Conservation (phyloP, 1,140 invertebrate genomes). For the Ceratina australensis region DNA sequence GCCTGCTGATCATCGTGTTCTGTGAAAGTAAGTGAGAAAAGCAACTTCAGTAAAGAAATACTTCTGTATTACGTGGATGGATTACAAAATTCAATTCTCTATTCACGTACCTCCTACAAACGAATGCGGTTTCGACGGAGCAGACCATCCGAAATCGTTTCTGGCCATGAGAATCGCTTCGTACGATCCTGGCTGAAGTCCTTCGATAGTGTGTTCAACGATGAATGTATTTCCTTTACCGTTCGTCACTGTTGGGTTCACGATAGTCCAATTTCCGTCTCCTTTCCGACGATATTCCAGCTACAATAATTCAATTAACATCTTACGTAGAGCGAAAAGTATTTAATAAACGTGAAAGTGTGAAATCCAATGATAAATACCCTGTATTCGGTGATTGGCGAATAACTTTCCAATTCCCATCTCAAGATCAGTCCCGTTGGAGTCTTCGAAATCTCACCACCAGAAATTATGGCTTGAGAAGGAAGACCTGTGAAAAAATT, state of each 20-base stretch:
- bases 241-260: slow-evolving; percentile 63
- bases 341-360: background rate
- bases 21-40: slow-evolving; percentile 13
- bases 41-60: background rate
- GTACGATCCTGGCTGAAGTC: slow-evolving; percentile 66
- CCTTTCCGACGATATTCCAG: slow-evolving; percentile 68
- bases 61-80: background rate
- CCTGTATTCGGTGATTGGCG: slow-evolving; percentile 77
- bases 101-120: slow-evolving; percentile 64
- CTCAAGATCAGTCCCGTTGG: slow-evolving; percentile 73
- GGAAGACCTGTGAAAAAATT: slow-evolving; percentile 65
- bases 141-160: slow-evolving; percentile 72
- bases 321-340: background rate
- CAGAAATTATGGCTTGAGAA: slow-evolving; percentile 61
- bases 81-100: background rate
- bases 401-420: slow-evolving; percentile 79
- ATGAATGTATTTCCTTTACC: slow-evolving; percentile 63
- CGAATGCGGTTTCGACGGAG: slow-evolving; percentile 50
- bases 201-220: slow-evolving; percentile 61
- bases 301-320: slow-evolving; percentile 50
- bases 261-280: slow-evolving; percentile 57
- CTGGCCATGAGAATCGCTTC: slow-evolving; percentile 66
- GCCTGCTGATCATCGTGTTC: background rate
- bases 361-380: slow-evolving; percentile 47
- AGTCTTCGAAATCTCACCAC: slow-evolving; percentile 60